A percentile compares a stretch with the other conserved stretches of the same genome.
These are phyloP conservation scores for Campylorhamphus procurvoides DNA, from an alignment of 2,113 vertebrate genomes.

Conservation along the genomic window DNA sequence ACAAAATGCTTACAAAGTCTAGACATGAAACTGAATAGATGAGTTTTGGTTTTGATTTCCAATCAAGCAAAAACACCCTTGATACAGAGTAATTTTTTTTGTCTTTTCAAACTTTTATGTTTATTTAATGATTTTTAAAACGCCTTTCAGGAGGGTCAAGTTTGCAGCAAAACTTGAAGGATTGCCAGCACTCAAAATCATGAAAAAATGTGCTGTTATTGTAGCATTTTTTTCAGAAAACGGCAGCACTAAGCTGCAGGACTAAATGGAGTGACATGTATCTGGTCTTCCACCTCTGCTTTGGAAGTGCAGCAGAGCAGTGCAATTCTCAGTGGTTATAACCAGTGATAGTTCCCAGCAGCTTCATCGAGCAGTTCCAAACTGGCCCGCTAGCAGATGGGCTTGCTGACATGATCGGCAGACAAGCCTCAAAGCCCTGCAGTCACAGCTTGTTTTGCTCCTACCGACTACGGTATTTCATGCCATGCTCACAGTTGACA, in stretches of 20 bases:
- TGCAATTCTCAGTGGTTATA: background rate
- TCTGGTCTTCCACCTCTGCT: background rate
- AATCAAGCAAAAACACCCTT: background rate
- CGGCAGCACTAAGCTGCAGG: background rate
- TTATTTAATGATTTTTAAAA: background rate
- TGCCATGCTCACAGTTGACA: background rate
- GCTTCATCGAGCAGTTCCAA: background rate
- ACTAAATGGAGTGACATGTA: rapidly evolving
- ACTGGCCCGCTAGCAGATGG: background rate
- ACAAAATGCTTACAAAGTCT: background rate
- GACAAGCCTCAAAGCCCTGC: background rate
- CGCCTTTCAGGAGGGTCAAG: background rate
- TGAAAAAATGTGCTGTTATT: background rate
- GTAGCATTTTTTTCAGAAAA: background rate
- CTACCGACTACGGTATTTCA: background rate
- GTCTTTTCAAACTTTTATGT: background rate
- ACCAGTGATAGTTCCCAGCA: background rate
- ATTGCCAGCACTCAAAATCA: background rate
- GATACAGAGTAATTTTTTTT: background rate
- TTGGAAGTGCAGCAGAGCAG: background rate
- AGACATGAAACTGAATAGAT: background rate
- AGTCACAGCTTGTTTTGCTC: background rate
- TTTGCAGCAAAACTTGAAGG: background rate
- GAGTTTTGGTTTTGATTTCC: background rate
- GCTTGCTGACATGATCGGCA: background rate